A percentile compares a stretch with the other conserved stretches of the same genome.
Evolutionary conservation across 2,113 vertebrate genomes (phyloP).

Genomic region (Thunnus maccoyii): DNA sequence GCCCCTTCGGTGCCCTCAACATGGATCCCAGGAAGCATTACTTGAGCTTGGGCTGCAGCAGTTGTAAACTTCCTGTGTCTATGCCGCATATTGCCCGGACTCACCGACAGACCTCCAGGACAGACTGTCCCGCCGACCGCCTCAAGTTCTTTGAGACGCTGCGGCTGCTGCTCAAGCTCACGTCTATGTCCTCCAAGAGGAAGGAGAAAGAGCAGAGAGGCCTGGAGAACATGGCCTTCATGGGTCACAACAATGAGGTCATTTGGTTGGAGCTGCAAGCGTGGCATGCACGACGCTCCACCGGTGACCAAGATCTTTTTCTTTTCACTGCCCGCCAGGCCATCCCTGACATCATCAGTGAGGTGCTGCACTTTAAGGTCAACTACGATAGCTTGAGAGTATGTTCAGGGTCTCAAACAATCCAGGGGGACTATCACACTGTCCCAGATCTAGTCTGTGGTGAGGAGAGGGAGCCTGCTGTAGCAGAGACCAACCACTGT

Average conservation of each 20-base stretch:
- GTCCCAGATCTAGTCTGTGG: conserved; percentile 49
- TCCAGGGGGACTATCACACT: conserved; percentile 37
- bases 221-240: conserved; percentile 92
- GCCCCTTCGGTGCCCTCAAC: conserved; percentile 83
- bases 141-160: conserved; percentile 99
- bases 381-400: conserved; percentile 88
- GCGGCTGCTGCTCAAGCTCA: conserved; percentile 96
- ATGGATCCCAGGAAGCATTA: conserved; percentile 98
- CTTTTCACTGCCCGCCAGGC: conserved; percentile 97
- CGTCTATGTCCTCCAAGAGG: conserved; percentile 99
- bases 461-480: conserved; percentile 72
- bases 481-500: conserved; percentile 83
- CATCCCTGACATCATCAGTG: conserved; percentile 97
- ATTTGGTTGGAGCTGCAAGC: conserved; percentile 99
- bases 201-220: conserved; percentile 98
- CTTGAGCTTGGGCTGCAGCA: conserved; percentile 96
- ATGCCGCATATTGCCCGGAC: conserved; percentile 92
- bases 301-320: conserved; percentile 94
- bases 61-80: conserved; percentile 91
- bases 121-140: conserved; percentile 96
- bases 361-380: conserved; percentile 97
- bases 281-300: conserved; percentile 96
- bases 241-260: conserved; percentile 96
- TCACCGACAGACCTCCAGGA: conserved; percentile 95
- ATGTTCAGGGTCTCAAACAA: conserved; percentile 76